Conservation (phyloP, 2,888 invertebrate genomes). For the Oeneis ivallda region DNA sequence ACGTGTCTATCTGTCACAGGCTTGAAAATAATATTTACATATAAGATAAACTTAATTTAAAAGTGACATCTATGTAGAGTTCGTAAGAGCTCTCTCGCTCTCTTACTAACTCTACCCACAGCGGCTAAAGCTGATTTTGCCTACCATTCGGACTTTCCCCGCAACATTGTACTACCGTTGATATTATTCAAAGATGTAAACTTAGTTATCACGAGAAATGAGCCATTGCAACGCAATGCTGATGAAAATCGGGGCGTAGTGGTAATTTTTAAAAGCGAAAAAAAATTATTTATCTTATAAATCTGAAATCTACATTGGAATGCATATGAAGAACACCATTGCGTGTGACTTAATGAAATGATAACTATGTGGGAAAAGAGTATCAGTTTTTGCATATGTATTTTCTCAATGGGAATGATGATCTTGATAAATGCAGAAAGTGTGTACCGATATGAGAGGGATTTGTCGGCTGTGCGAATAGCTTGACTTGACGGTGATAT, state of each 20-base stretch:
- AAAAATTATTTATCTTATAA: slow-evolving; percentile 27
- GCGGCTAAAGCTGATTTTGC: background rate
- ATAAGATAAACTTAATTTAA: too few species aligned
- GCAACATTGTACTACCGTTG: slow-evolving; percentile 14
- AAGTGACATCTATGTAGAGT: too few species aligned
- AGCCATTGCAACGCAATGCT: slow-evolving; percentile 31
- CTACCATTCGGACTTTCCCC: background rate
- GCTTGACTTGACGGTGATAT: slow-evolving; percentile 19
- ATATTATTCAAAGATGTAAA: slow-evolving; percentile 35
- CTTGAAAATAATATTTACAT: too few species aligned
- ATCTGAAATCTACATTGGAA: slow-evolving; percentile 34
- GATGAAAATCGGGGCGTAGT: slow-evolving; percentile 30
- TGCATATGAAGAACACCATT: slow-evolving; percentile 37
- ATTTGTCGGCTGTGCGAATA: slow-evolving; percentile 30
- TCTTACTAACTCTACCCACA: background rate
- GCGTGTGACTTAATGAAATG: slow-evolving; percentile 41
- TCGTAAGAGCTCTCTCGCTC: background rate
- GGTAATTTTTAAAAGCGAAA: slow-evolving; percentile 28
- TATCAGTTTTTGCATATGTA: slow-evolving; percentile 38
- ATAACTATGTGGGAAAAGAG: slow-evolving; percentile 40
- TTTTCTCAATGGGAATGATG: slow-evolving; percentile 39
- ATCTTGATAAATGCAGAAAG: slow-evolving; percentile 40
- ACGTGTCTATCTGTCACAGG: too few species aligned
- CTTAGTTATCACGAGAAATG: slow-evolving; percentile 39
- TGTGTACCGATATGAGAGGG: slow-evolving; percentile 26